Conservation (phyloP, 2,797 vertebrate genomes). For the Melanotaenia pygmaea region DNA sequence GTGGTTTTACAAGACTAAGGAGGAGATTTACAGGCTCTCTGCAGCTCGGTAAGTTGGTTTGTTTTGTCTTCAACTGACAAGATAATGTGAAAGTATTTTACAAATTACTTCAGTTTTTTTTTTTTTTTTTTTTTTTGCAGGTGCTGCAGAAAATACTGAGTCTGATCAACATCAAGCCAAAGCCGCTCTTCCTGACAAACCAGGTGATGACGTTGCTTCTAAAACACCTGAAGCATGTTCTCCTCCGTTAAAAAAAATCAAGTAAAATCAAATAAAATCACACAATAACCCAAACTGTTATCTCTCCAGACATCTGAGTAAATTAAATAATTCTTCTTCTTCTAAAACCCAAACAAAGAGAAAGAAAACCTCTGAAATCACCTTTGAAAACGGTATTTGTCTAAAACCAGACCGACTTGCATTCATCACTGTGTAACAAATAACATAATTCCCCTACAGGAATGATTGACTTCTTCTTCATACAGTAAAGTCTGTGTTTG, state of each 20-base stretch:
- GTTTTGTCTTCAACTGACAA: too few species aligned
- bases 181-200: background rate
- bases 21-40: too few species aligned
- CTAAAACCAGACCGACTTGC: conserved; percentile 12
- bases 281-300: background rate
- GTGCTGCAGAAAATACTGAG: too few species aligned
- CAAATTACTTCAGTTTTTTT: too few species aligned
- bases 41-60: too few species aligned
- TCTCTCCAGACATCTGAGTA: background rate
- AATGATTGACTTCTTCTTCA: background rate
- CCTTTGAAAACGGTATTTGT: background rate
- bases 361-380: background rate
- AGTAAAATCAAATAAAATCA: background rate
- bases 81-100: too few species aligned
- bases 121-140: too few species aligned
- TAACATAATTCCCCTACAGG: background rate
- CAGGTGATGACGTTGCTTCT: background rate
- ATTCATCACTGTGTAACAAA: background rate
- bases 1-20: too few species aligned
- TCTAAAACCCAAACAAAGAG: too few species aligned
- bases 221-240: too few species aligned
- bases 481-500: background rate
- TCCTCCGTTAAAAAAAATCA: too few species aligned
- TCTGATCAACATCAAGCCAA: background rate
- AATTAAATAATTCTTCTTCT: too few species aligned